These are phyloP conservation scores for Odontomachus brunneus DNA, from an alignment of 1,140 invertebrate genomes.

Conservation along the genomic window DNA sequence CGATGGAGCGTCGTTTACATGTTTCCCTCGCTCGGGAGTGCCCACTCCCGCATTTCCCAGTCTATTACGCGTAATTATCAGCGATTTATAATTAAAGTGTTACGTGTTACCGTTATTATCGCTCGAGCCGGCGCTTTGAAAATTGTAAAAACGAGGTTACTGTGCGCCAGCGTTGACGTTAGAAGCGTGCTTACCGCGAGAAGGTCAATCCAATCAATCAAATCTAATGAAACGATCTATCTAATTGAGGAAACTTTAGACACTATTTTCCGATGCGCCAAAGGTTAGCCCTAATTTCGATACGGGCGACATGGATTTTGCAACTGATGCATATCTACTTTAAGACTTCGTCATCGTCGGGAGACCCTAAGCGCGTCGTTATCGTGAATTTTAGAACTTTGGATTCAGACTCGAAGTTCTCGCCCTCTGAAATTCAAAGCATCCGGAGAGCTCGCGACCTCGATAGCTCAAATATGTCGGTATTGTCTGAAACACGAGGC, in stretches of 20 bases:
- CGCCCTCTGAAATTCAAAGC: not conserved
- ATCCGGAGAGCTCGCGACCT: not conserved
- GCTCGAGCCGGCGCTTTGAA: not conserved
- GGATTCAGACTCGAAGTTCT: not conserved
- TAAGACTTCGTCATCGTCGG: not conserved
- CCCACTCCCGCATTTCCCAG: not conserved
- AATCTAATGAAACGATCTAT: not conserved
- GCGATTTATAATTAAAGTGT: not conserved
- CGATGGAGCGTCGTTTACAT: not conserved
- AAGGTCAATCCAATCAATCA: not conserved
- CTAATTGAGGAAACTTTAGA: not conserved
- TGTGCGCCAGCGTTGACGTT: not conserved
- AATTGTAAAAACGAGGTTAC: not conserved
- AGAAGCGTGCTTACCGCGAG: not conserved
- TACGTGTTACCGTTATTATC: not conserved
- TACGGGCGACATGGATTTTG: not conserved
- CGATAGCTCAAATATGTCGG: not conserved
- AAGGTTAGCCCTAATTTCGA: not conserved
- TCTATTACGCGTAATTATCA: not conserved
- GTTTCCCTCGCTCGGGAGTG: not conserved
- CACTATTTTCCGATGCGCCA: not conserved
- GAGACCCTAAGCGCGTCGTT: not conserved
- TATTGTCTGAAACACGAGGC: constrained; percentile 6
- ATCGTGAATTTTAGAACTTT: constrained; percentile 19
- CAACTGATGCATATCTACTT: not conserved